Conservation (phyloP, 1,140 invertebrate species). For the Nasonia vitripennis region DNA sequence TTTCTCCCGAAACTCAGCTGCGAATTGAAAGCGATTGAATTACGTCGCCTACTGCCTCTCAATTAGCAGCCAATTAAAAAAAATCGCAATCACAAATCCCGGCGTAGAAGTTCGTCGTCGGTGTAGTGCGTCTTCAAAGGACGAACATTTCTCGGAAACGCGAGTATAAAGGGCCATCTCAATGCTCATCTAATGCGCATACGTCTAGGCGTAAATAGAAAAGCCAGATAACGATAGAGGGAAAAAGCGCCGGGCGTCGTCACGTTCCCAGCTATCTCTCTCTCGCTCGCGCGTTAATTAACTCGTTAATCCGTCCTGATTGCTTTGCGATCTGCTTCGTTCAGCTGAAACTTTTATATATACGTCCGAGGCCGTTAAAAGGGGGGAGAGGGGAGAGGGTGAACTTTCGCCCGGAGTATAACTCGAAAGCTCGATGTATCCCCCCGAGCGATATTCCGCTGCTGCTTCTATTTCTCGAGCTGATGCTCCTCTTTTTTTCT, state of each 20-base stretch:
- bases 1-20: too few relatives aligned
- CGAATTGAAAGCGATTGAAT: too few relatives aligned
- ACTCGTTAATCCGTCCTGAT: slow-evolving; percentile 35
- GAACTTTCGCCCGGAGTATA: background rate
- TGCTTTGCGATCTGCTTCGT: slow-evolving; percentile 26
- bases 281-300: slow-evolving; percentile 18
- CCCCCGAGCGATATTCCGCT: slow-evolving; percentile 19
- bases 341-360: slow-evolving; percentile 30
- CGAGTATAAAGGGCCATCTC: background rate
- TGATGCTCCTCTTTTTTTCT: slow-evolving; percentile 1
- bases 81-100: too few relatives aligned
- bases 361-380: background rate
- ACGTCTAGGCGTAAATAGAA: background rate
- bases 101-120: too few relatives aligned
- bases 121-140: too few relatives aligned
- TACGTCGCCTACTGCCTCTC: too few relatives aligned
- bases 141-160: too few relatives aligned
- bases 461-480: background rate
- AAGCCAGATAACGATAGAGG: slow-evolving; percentile 1
- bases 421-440: slow-evolving; percentile 5
- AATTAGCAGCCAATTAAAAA: too few relatives aligned
- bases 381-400: background rate
- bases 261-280: background rate
- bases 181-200: background rate
- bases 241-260: background rate